These are phyloP conservation scores for Drosophila oshimai DNA, from an alignment of 1,140 invertebrate genomes.

Conservation along the genomic window DNA sequence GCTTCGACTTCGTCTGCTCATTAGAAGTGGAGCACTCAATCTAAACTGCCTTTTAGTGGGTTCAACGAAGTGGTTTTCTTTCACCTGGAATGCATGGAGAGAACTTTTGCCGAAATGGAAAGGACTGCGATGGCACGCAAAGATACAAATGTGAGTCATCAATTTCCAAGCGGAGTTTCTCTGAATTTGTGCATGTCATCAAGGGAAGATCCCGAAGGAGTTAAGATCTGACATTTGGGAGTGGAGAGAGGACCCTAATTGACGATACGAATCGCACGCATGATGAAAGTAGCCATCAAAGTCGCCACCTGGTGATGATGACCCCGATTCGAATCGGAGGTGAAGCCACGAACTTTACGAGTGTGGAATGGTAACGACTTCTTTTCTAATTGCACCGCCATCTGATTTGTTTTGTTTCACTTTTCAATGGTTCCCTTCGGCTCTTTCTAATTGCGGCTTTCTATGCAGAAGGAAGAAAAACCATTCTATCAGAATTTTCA, in stretches of 20 bases:
- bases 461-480: constrained; percentile 59
- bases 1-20: constrained; percentile 27
- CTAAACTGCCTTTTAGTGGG: neutral
- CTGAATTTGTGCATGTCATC: constrained; percentile 2
- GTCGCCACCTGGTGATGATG: constrained; percentile 12
- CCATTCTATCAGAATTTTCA: constrained; percentile 71
- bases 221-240: neutral
- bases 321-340: constrained; percentile 28
- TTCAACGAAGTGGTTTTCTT: constrained; percentile 40
- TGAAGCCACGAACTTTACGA: constrained; percentile 44
- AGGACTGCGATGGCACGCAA: constrained; percentile 40
- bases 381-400: constrained; percentile 42
- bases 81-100: constrained; percentile 47
- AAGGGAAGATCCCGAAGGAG: neutral
- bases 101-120: constrained; percentile 26
- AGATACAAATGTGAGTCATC: constrained; percentile 35
- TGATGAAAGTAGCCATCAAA: constrained; percentile 34
- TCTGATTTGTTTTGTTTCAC: constrained; percentile 68
- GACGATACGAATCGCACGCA: constrained; percentile 56
- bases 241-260: constrained; percentile 42
- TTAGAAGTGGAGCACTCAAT: constrained; percentile 44
- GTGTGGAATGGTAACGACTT: constrained; percentile 38
- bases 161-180: constrained; percentile 26
- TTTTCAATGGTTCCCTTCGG: constrained; percentile 39
- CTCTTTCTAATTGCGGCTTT: constrained; percentile 66